phyloP scores from a whole-genome alignment of 2,888 invertebrate genomes.

The Conops quadrifasciatus region DNA sequence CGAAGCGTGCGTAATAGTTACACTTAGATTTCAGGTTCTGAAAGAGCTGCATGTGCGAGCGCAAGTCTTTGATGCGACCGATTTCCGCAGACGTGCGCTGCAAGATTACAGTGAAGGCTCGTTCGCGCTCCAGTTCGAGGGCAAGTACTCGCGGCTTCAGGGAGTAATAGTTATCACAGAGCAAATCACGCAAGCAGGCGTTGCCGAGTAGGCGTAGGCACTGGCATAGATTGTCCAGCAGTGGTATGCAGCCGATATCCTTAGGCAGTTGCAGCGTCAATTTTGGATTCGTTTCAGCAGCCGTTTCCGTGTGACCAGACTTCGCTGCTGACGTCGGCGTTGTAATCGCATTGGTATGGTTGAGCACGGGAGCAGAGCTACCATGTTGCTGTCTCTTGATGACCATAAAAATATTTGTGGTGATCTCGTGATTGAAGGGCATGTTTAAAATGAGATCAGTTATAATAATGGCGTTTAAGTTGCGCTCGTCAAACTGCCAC shows the following conservation, averaged over 20 bases:
- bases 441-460: slow-evolving; percentile 61
- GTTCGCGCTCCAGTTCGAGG: slow-evolving; percentile 54
- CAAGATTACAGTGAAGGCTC: slow-evolving; percentile 52
- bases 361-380: slow-evolving; percentile 3
- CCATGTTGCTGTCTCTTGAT: slow-evolving; percentile 57
- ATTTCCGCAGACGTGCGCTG: slow-evolving; percentile 49
- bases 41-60: slow-evolving; percentile 53
- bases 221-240: slow-evolving; percentile 58
- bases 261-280: slow-evolving; percentile 43
- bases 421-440: slow-evolving; percentile 60
- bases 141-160: slow-evolving; percentile 52
- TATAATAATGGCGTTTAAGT: slow-evolving; percentile 57
- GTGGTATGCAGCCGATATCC: slow-evolving; percentile 57
- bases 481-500: slow-evolving; percentile 55
- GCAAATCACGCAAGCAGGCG: slow-evolving; percentile 52
- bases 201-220: slow-evolving; percentile 55
- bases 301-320: neutral
- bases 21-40: slow-evolving; percentile 58
- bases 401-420: slow-evolving; percentile 57
- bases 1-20: slow-evolving; percentile 60
- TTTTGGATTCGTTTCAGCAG: slow-evolving; percentile 17
- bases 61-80: slow-evolving; percentile 55
- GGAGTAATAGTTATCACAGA: slow-evolving; percentile 53
- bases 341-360: neutral
- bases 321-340: neutral